Conservation (phyloP, 2,888 invertebrate species). For the Orthonevra nobilis region DNA sequence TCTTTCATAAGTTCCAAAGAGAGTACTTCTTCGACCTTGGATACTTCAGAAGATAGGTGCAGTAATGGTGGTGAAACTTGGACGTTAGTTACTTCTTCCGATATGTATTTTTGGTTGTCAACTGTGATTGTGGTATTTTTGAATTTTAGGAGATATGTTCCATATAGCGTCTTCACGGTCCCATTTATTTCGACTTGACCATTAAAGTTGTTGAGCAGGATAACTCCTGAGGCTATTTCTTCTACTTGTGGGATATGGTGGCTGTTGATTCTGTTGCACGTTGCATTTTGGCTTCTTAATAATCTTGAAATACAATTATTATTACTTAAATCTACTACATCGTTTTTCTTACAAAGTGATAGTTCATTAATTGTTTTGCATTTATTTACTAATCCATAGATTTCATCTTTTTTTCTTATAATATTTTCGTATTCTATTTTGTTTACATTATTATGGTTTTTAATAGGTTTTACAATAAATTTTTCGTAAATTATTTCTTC, state of each 20-base stretch:
- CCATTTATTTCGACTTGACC: neutral
- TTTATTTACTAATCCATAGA: conserved; percentile 23
- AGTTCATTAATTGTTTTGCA: conserved; percentile 26
- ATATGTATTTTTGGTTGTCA: no score
- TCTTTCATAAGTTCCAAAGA: no score
- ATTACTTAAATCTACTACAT: conserved; percentile 18
- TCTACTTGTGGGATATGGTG: conserved; percentile 7
- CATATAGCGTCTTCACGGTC: neutral
- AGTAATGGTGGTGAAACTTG: no score
- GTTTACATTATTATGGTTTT: conserved; percentile 31
- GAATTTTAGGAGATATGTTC: conserved; percentile 17
- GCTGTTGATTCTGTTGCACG: conserved; percentile 8
- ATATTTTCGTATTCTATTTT: conserved; percentile 25
- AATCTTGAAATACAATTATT: conserved; percentile 7
- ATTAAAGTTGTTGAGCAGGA: conserved; percentile 16
- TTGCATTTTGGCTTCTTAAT: conserved; percentile 3
- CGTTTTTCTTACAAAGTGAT: neutral
- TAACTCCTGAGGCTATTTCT: conserved; percentile 2
- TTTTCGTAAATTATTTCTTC: conserved; percentile 25
- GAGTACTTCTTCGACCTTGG: no score
- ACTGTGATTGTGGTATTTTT: neutral
- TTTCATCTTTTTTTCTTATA: conserved; percentile 23
- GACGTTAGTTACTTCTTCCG: no score
- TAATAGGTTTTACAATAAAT: conserved; percentile 26
- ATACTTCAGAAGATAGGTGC: no score